Conservation (phyloP, 1,140 invertebrate species). For the Lucilia sericata region DNA sequence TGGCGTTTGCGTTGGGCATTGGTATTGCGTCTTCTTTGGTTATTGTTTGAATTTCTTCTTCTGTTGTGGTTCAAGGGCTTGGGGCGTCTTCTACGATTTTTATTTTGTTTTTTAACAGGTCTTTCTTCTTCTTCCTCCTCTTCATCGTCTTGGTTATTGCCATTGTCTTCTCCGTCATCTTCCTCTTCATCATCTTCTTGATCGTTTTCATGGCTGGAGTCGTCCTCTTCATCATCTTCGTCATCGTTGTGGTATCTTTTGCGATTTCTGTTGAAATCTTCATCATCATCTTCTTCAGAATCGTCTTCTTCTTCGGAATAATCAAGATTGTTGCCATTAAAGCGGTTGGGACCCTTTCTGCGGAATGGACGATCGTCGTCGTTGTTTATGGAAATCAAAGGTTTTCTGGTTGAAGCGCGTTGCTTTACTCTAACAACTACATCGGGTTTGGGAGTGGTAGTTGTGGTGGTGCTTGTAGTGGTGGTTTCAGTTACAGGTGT, state of each 20-base stretch:
- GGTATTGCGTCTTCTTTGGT: slow-evolving; percentile 9
- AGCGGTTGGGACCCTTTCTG: slow-evolving; percentile 16
- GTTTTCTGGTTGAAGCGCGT: slow-evolving; percentile 31
- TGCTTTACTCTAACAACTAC: slow-evolving; percentile 60
- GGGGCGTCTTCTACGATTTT: slow-evolving; percentile 37
- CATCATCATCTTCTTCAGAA: slow-evolving; percentile 42
- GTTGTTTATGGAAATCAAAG: slow-evolving; percentile 45
- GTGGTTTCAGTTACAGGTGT: slow-evolving; percentile 55
- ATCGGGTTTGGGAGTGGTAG: slow-evolving; percentile 58
- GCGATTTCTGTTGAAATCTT: slow-evolving; percentile 45
- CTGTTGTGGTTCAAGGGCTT: neutral
- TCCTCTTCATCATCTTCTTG: slow-evolving; percentile 56
- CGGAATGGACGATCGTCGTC: slow-evolving; percentile 24
- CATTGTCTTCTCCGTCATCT: slow-evolving; percentile 57
- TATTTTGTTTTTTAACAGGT: slow-evolving; percentile 10
- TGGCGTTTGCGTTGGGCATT: slow-evolving; percentile 22
- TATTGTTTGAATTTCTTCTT: slow-evolving; percentile 5
- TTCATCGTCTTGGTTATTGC: slow-evolving; percentile 43
- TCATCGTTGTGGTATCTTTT: slow-evolving; percentile 56
- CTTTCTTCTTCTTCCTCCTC: slow-evolving; percentile 44
- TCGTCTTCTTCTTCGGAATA: slow-evolving; percentile 44
- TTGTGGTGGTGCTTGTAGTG: slow-evolving; percentile 47
- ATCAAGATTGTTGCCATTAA: slow-evolving; percentile 30
- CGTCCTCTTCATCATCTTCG: slow-evolving; percentile 49
- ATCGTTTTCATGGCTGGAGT: slow-evolving; percentile 36